A percentile compares a stretch with the other conserved stretches of the same genome.
Evolutionary conservation across 2,888 invertebrate genomes (phyloP).

Genomic region (Aphrophora alni): DNA sequence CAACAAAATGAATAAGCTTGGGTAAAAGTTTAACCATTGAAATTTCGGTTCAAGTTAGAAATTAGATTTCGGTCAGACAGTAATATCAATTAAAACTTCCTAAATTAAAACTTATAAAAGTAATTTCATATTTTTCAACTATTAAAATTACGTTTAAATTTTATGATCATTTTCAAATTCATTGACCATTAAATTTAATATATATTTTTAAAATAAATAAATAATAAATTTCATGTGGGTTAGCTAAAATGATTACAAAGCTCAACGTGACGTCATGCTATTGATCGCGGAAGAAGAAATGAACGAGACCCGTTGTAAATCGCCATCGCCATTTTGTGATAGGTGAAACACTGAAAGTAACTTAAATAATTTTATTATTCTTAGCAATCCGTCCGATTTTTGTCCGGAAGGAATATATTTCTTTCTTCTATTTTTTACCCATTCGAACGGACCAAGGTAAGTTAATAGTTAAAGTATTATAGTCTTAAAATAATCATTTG

Average conservation of each 20-base stretch:
- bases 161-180: too few relatives aligned
- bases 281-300: slow-evolving; percentile 59
- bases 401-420: slow-evolving; percentile 59
- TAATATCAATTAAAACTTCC: too few relatives aligned
- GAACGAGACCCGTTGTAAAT: slow-evolving; percentile 57
- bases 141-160: too few relatives aligned
- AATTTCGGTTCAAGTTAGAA: too few relatives aligned
- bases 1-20: too few relatives aligned
- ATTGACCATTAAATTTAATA: too few relatives aligned
- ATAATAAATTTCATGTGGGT: background rate
- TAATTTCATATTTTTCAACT: too few relatives aligned
- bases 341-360: slow-evolving; percentile 54
- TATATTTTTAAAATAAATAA: too few relatives aligned
- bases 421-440: slow-evolving; percentile 71
- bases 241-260: background rate
- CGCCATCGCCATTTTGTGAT: slow-evolving; percentile 59
- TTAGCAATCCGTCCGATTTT: slow-evolving; percentile 57
- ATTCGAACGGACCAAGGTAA: slow-evolving; percentile 84
- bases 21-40: too few relatives aligned
- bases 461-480: slow-evolving; percentile 42
- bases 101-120: too few relatives aligned
- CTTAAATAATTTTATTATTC: slow-evolving; percentile 56
- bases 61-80: too few relatives aligned
- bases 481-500: background rate
- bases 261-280: slow-evolving; percentile 60